Evolutionary conservation across 2,113 vertebrate genomes (phyloP).

Genomic region (Sylvia atricapilla): DNA sequence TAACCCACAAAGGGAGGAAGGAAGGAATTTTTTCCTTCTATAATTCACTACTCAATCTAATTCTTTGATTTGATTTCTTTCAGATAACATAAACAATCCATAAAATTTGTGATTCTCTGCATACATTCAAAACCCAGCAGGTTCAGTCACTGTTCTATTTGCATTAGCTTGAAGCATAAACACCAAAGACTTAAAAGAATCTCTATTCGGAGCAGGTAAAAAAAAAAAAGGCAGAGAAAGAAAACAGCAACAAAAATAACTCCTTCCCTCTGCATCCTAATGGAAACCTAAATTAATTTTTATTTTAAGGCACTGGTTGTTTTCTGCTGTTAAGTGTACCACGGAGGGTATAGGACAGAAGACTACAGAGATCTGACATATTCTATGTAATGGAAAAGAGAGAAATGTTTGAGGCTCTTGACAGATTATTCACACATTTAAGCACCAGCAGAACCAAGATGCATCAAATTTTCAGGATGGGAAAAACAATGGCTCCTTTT

Average conservation of each 20-base stretch:
- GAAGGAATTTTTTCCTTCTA: neutral
- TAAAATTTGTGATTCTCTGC: conserved; percentile 10
- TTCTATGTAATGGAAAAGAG: neutral
- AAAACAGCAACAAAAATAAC: neutral
- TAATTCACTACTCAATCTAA: neutral
- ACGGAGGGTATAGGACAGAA: neutral
- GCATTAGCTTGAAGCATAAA: conserved; percentile 62
- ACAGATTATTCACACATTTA: neutral
- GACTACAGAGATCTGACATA: neutral
- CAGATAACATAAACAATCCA: neutral
- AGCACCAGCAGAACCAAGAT: neutral
- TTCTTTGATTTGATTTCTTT: neutral
- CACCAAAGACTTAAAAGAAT: conserved; percentile 35
- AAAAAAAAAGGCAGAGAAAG: neutral
- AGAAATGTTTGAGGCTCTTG: neutral
- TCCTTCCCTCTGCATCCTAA: neutral
- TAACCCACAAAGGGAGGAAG: neutral
- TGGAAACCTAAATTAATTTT: neutral
- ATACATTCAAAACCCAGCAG: neutral
- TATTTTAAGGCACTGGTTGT: conserved; percentile 2
- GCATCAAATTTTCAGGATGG: neutral
- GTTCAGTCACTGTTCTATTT: conserved; percentile 30
- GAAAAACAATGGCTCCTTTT: neutral
- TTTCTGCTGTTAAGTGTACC: neutral
- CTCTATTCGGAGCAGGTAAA: neutral